A percentile compares a stretch with the other conserved stretches of the same genome.
These are phyloP conservation scores for Acanthornis magna DNA, from an alignment of 2,797 vertebrate genomes.

Conservation along the genomic window DNA sequence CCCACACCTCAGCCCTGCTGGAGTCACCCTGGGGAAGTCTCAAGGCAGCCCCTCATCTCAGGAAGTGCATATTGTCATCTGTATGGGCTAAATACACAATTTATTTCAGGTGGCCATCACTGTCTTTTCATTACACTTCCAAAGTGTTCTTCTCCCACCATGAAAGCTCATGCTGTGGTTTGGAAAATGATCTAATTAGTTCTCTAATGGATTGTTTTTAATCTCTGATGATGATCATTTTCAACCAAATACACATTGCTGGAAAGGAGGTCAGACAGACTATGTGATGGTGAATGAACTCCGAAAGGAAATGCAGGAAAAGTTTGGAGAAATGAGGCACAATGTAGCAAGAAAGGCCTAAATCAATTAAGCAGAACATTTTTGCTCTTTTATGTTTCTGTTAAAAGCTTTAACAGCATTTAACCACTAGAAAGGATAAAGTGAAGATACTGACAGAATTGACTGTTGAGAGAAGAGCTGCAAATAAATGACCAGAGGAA, in stretches of 20 bases:
- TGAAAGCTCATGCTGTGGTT: neutral
- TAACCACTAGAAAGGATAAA: neutral
- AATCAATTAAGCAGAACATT: neutral
- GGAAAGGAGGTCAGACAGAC: neutral
- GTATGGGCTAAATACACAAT: accelerated
- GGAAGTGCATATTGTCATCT: neutral
- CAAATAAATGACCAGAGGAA: neutral
- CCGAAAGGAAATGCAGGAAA: neutral
- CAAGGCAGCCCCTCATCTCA: neutral
- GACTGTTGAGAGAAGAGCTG: neutral
- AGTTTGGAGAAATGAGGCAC: neutral
- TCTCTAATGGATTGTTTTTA: neutral
- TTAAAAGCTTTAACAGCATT: neutral
- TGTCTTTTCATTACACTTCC: neutral
- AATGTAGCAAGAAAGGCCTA: neutral
- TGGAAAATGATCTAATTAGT: neutral
- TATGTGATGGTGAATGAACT: neutral
- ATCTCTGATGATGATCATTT: neutral
- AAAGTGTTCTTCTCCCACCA: neutral
- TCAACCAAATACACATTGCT: neutral
- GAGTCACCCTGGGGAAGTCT: neutral
- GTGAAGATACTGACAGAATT: neutral
- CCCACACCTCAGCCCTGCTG: neutral
- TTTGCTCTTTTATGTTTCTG: neutral
- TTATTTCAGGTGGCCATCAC: neutral